Percentiles rank a stretch among this genome's conserved stretches.
Conservation (phyloP, 2,888 invertebrate species). For the Andrena minutula region DNA sequence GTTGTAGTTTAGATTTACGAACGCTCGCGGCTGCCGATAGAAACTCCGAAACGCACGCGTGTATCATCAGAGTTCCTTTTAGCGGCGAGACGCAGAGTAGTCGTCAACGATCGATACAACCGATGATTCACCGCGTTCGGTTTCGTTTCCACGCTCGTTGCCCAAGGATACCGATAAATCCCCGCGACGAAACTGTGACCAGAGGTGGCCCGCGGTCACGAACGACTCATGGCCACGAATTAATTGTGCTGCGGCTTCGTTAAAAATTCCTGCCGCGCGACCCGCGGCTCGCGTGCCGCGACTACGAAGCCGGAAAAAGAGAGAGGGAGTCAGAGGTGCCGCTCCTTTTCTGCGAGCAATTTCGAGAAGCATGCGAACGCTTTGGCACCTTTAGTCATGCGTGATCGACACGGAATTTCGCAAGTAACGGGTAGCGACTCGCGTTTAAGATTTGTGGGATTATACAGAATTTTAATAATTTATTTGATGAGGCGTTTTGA, state of each 20-base stretch:
- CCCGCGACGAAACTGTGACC: slow-evolving; percentile 29
- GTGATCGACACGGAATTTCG: not conserved
- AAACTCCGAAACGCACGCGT: not conserved
- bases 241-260: slow-evolving; percentile 57
- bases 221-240: slow-evolving; percentile 55
- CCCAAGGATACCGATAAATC: slow-evolving; percentile 43
- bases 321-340: slow-evolving; percentile 21
- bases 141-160: slow-evolving; percentile 26
- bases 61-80: slow-evolving; percentile 1
- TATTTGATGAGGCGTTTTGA: too few species aligned
- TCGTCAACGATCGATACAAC: not conserved
- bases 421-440: not conserved
- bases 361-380: slow-evolving; percentile 33
- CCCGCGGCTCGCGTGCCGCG: slow-evolving; percentile 55
- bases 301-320: slow-evolving; percentile 53
- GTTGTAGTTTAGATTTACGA: not conserved
- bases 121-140: slow-evolving; percentile 33
- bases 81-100: not conserved
- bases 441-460: too few species aligned
- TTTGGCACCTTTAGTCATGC: slow-evolving; percentile 24
- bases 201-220: slow-evolving; percentile 56
- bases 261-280: slow-evolving; percentile 69
- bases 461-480: too few species aligned
- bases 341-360: slow-evolving; percentile 31
- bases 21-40: not conserved